Conservation (phyloP, 2,113 vertebrate species). For the Peromyscus polionotus region DNA sequence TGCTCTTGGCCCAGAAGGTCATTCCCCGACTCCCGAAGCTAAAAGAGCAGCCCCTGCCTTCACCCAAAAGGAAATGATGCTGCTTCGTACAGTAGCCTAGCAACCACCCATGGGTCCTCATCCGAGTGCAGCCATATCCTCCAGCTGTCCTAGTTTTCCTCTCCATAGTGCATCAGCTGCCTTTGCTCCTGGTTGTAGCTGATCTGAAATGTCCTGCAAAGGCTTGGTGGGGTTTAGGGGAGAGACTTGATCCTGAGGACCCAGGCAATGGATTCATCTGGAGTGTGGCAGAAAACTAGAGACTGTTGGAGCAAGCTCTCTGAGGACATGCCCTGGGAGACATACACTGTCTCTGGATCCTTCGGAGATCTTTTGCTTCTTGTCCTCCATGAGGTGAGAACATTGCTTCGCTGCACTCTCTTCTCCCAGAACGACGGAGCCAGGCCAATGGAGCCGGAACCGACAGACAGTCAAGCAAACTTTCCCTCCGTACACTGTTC, state of each 20-base stretch:
- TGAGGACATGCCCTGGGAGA: background rate
- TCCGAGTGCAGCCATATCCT: background rate
- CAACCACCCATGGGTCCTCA: background rate
- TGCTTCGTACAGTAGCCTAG: background rate
- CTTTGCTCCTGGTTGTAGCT: background rate
- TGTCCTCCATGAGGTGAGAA: background rate
- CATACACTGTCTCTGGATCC: background rate
- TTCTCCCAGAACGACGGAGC: background rate
- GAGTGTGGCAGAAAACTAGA: background rate
- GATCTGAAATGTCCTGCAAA: background rate
- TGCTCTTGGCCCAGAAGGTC: background rate
- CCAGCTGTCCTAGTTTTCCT: background rate
- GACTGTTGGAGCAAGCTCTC: background rate
- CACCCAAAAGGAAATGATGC: background rate
- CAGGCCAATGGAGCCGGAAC: background rate
- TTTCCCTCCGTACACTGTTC: background rate
- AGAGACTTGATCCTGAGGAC: background rate
- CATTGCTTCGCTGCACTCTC: background rate
- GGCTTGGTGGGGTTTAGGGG: background rate
- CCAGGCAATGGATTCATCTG: background rate
- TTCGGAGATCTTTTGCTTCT: background rate
- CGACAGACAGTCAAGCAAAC: background rate
- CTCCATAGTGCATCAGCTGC: background rate
- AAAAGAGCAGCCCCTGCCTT: background rate
- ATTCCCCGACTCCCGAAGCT: background rate